These are phyloP conservation scores for Puma concolor DNA, from an alignment of 2,113 vertebrate genomes.

Conservation along the genomic window DNA sequence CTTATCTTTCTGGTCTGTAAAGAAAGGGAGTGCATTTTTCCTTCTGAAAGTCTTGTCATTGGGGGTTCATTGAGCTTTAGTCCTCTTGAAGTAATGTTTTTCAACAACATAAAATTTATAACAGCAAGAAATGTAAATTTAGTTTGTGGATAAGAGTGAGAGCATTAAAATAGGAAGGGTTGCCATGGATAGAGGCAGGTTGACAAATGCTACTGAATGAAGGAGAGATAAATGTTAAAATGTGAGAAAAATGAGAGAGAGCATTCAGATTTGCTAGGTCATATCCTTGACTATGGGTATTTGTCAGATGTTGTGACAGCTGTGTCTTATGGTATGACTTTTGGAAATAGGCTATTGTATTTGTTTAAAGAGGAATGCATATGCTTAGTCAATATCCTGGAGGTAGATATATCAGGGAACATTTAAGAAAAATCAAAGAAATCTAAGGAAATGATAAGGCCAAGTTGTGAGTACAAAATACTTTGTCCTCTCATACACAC, in stretches of 20 bases:
- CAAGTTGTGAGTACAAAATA: background rate
- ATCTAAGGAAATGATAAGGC: background rate
- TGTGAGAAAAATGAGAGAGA: slow-evolving; percentile 51
- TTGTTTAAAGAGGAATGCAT: slow-evolving; percentile 37
- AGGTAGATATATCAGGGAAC: background rate
- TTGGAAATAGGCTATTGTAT: slow-evolving; percentile 20
- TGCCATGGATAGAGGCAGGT: slow-evolving; percentile 45
- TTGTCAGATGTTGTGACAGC: slow-evolving; percentile 64
- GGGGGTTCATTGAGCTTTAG: background rate
- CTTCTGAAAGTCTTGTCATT: background rate
- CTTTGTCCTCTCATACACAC: too few species aligned
- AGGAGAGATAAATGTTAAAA: slow-evolving; percentile 64
- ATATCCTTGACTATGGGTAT: slow-evolving; percentile 66
- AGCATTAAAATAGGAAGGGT: slow-evolving; percentile 60
- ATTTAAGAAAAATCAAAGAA: background rate
- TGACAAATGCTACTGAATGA: slow-evolving; percentile 65
- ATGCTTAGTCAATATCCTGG: background rate
- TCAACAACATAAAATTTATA: slow-evolving; percentile 60
- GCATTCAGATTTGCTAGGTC: slow-evolving; percentile 50
- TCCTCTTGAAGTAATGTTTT: slow-evolving; percentile 16
- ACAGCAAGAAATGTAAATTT: slow-evolving; percentile 58
- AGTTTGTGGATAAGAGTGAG: slow-evolving; percentile 49
- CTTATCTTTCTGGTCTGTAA: background rate
- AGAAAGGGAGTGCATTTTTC: background rate
- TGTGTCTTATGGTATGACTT: slow-evolving; percentile 44